These are phyloP conservation scores for Lumbricus terrestris DNA, from an alignment of 2,888 invertebrate genomes.

Conservation along the genomic window DNA sequence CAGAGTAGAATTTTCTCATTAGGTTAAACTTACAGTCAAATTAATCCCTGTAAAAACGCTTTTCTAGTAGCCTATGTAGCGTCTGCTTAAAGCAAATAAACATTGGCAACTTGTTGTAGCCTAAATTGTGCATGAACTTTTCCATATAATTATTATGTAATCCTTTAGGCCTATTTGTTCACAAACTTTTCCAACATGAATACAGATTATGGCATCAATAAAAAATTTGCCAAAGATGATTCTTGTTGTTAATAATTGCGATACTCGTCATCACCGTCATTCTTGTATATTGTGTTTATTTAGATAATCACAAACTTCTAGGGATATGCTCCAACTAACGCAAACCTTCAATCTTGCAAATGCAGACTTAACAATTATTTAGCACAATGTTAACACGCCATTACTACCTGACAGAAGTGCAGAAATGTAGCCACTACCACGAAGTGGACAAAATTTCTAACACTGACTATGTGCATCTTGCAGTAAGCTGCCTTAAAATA, in stretches of 20 bases:
- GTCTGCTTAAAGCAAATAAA: background rate
- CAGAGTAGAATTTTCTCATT: too few relatives aligned
- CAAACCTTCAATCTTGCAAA: background rate
- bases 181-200: background rate
- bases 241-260: background rate
- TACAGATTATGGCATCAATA: background rate
- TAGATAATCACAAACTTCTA: background rate
- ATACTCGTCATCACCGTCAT: background rate
- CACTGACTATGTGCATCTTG: background rate
- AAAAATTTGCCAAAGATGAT: background rate
- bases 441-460: background rate
- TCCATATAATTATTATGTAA: too few relatives aligned
- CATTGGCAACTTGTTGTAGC: background rate
- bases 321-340: background rate
- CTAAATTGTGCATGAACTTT: background rate
- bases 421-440: background rate
- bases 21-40: too few relatives aligned
- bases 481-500: background rate
- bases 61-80: background rate
- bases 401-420: background rate
- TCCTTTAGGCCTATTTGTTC: background rate
- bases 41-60: background rate
- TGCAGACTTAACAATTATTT: background rate
- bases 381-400: background rate
- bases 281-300: too few relatives aligned